Conservation (phyloP, 2,113 vertebrate species). For the Rhinolophus sinicus region DNA sequence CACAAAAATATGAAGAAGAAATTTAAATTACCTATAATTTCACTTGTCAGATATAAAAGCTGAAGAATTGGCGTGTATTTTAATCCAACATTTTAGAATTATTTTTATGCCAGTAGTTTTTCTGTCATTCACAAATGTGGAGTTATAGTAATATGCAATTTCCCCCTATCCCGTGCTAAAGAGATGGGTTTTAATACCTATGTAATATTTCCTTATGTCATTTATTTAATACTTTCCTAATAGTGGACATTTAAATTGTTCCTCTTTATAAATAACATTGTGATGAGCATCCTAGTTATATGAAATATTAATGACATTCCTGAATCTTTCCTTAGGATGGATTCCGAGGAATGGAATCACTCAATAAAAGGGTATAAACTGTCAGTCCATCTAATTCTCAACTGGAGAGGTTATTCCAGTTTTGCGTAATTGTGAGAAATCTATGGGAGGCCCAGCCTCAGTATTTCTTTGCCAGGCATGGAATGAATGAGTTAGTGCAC, state of each 20-base stretch:
- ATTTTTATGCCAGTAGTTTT: not conserved
- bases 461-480: not conserved
- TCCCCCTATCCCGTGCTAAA: not conserved
- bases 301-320: not conserved
- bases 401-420: not conserved
- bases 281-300: not conserved
- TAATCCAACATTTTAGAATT: not conserved
- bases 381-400: not conserved
- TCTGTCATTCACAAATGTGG: not conserved
- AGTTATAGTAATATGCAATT: not conserved
- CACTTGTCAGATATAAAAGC: not conserved
- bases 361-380: not conserved
- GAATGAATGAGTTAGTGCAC: not conserved
- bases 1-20: not conserved
- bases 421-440: not conserved
- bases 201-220: not conserved
- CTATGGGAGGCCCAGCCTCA: not conserved
- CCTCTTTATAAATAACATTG: not conserved
- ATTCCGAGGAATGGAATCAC: not conserved
- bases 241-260: not conserved
- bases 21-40: not conserved
- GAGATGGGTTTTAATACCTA: not conserved
- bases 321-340: not conserved
- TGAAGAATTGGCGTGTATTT: not conserved
- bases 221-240: not conserved